Evolutionary conservation across 1,140 invertebrate species (phyloP).

Genomic region (Leptinotarsa undecemlineata): DNA sequence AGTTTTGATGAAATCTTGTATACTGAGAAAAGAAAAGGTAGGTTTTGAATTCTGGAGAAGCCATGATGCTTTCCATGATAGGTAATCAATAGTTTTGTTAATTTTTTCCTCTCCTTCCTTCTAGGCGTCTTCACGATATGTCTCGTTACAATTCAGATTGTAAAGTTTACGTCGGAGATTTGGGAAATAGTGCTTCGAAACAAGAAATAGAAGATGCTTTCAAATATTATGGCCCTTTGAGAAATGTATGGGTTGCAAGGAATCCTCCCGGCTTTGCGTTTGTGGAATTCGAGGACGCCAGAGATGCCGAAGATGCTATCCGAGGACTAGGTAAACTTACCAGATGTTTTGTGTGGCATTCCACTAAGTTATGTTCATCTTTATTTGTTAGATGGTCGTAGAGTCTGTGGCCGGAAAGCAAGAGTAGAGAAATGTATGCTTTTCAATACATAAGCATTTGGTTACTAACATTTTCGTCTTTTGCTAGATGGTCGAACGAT

Average conservation of each 20-base stretch:
- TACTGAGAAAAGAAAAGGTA: too few species aligned
- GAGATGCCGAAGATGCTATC: conserved; percentile 92
- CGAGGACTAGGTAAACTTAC: conserved; percentile 68
- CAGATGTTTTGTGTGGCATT: conserved; percentile 14
- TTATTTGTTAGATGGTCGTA: conserved; percentile 28
- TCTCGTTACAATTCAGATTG: conserved; percentile 80
- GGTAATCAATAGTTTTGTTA: conserved; percentile 14
- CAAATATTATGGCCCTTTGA: conserved; percentile 89
- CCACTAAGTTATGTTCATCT: conserved; percentile 23
- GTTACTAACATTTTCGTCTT: conserved; percentile 27
- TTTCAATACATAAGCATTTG: conserved; percentile 22
- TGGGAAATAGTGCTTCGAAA: conserved; percentile 85
- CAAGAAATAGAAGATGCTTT: conserved; percentile 93
- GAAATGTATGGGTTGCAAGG: conserved; percentile 93
- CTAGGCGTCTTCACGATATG: conserved; percentile 58
- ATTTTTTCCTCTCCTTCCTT: conserved; percentile 5
- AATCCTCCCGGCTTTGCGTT: conserved; percentile 95
- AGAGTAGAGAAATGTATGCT: conserved; percentile 27
- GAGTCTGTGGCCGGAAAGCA: conserved; percentile 21
- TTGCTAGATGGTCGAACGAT: conserved; percentile 73
- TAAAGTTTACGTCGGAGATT: conserved; percentile 96
- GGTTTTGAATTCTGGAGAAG: not conserved
- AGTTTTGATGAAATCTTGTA: too few species aligned
- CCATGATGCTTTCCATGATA: not conserved
- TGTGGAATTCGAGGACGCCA: conserved; percentile 89